Base-by-base conservation (phyloP, 2,888 invertebrate species). In the Ceraclea dissimilis region DNA sequence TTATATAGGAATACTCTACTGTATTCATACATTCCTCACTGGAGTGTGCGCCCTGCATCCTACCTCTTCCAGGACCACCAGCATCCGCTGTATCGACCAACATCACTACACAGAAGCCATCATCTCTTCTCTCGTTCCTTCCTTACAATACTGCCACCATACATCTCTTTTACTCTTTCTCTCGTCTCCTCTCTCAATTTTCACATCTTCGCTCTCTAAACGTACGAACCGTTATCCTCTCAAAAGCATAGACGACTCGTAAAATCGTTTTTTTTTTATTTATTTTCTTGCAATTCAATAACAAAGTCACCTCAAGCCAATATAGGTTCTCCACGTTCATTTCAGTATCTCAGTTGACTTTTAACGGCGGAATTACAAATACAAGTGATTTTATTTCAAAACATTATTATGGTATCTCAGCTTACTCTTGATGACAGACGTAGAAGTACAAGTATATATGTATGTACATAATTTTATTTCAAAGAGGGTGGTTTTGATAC, bases 61-160 rank as follows among this genome's bases (percentile, higher is more conserved):
- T 39, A 5, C 13, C 39, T n/a, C 39, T 39, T 13, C 39, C 39
- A 39, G 39, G 39, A 39, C 39, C 39, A 39, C 13, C 8, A 39
- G 39, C 39, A 39, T 39, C 39, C 39, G 39, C 39, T 39, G 39
- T 39, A 39, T 39, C 39, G 39, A 39, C 39, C 39, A 39, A 39
- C 39, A n/a, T 39, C 13, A 16, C 31, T 16, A 39, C 39, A 39
- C 16, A 16, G 39, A 39, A 39, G 8, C 2, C 13, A n/a, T 13
- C 2, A 13, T 26, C 39, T 16, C 2, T 13, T 13, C 4, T 39
- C 39, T 16, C 39, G 13, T 39, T 39, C 4, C 13, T 39, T 39
- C 39, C 39, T 13, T 16, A 39, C 26, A 26, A n/a, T 26, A 26
- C 10, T 26, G 4, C 10, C 26, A 39, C 13, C 39, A 39, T 13